Percentiles rank a stretch among this genome's conserved stretches.
phyloP scores from a whole-genome alignment of 2,797 vertebrate genomes.

The Crypturellus tataupa region DNA sequence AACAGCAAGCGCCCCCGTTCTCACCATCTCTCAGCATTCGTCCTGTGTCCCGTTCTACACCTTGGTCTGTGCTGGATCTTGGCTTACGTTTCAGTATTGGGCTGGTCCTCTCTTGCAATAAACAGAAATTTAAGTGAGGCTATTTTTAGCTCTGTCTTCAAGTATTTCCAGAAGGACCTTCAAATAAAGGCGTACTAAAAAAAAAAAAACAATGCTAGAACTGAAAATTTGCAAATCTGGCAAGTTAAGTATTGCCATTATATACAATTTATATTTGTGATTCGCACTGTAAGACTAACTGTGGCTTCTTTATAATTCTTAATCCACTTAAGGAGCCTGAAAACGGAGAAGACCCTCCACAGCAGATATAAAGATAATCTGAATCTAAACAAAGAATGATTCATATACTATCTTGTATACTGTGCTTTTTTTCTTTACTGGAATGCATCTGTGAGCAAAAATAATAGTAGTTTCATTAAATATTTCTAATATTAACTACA shows the following conservation, averaged over 20 bases:
- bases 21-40: accelerated
- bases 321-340: not conserved
- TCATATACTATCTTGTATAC: not conserved
- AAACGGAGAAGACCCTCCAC: not conserved
- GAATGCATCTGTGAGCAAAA: not conserved
- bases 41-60: not conserved
- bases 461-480: not conserved
- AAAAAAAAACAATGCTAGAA: not conserved
- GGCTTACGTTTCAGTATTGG: not conserved
- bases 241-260: not conserved
- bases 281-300: not conserved
- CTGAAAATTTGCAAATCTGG: not conserved
- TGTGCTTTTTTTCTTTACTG: not conserved
- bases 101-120: not conserved
- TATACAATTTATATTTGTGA: not conserved
- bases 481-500: not conserved
- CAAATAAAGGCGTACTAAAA: not conserved
- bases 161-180: not conserved
- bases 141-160: not conserved
- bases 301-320: not conserved
- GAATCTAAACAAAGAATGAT: not conserved
- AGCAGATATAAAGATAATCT: not conserved
- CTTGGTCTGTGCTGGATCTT: not conserved
- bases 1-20: not conserved
- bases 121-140: not conserved